Evolutionary conservation across 2,113 vertebrate genomes (phyloP).

Genomic region (Cynopterus brachyotis): DNA sequence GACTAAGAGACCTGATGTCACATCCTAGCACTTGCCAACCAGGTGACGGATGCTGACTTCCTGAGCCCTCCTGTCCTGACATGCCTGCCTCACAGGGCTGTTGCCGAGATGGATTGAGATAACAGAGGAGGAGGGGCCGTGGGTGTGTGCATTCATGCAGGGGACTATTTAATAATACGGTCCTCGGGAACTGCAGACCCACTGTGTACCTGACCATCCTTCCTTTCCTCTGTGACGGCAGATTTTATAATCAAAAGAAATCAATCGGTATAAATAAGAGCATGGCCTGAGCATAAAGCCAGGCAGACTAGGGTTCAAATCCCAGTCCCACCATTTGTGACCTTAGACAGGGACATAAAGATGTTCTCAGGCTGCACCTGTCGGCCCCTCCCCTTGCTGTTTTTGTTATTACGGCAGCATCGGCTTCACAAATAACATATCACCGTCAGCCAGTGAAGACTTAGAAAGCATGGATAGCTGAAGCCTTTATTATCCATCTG

Average conservation of each 20-base stretch:
- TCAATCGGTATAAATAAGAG: neutral
- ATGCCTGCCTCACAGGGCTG: no score
- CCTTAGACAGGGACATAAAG: neutral
- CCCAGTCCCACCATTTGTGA: accelerated
- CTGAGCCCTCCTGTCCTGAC: neutral
- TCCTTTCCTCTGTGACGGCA: neutral
- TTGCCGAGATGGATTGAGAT: neutral
- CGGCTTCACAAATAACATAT: neutral
- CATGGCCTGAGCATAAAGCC: neutral
- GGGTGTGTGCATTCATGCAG: accelerated
- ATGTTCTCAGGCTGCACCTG: neutral
- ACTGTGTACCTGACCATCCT: neutral
- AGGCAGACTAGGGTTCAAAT: neutral
- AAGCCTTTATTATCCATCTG: neutral
- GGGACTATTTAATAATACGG: neutral
- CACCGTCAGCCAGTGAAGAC: neutral
- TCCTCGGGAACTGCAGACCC: neutral
- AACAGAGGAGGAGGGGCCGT: neutral
- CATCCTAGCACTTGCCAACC: neutral
- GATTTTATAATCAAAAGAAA: neutral
- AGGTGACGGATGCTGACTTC: neutral
- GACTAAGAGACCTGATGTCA: neutral
- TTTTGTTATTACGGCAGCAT: accelerated
- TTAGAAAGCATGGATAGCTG: neutral
- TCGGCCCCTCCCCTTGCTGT: neutral